Percentiles rank a stretch among this genome's conserved stretches.
These are phyloP conservation scores for Ernsta delagoae DNA, from an alignment of 2,888 invertebrate genomes.

Conservation along the genomic window DNA sequence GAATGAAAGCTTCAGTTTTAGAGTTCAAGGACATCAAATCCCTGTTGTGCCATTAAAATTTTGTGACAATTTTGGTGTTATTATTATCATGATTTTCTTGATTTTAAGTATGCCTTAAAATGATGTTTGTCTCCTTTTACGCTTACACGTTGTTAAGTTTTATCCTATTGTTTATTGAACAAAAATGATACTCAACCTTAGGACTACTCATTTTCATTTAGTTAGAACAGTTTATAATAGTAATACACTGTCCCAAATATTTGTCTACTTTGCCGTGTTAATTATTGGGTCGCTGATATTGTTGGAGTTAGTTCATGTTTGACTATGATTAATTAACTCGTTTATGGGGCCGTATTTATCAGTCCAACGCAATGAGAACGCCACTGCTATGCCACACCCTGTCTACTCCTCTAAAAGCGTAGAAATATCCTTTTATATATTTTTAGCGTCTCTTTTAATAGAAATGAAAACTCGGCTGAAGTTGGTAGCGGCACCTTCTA, in stretches of 20 bases:
- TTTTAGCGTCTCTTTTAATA: slow-evolving; percentile 27
- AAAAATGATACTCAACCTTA: too few relatives aligned
- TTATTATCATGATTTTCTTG: too few relatives aligned
- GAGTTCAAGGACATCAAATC: too few relatives aligned
- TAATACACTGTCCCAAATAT: slow-evolving; percentile 42
- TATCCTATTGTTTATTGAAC: too few relatives aligned
- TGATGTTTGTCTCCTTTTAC: too few relatives aligned
- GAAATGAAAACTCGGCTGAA: slow-evolving; percentile 20
- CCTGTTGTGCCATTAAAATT: too few relatives aligned
- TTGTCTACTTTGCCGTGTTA: slow-evolving; percentile 43
- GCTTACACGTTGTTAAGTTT: too few relatives aligned
- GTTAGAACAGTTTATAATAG: too few relatives aligned
- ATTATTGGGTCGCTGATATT: slow-evolving; percentile 45
- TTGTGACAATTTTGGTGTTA: too few relatives aligned
- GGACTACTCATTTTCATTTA: too few relatives aligned
- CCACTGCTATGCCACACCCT: slow-evolving; percentile 32
- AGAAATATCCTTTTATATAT: slow-evolving; percentile 21
- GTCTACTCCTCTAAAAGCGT: slow-evolving; percentile 1
- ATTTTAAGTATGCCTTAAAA: too few relatives aligned
- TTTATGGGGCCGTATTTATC: slow-evolving; percentile 61
- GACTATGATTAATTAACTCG: slow-evolving; percentile 70
- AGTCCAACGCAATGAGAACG: slow-evolving; percentile 44
- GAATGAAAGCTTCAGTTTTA: too few relatives aligned
- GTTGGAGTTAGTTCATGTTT: slow-evolving; percentile 54
- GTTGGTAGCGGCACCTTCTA: slow-evolving; percentile 22